Base-by-base conservation (phyloP, 2,888 invertebrate species). In the Lottia gigantea region DNA sequence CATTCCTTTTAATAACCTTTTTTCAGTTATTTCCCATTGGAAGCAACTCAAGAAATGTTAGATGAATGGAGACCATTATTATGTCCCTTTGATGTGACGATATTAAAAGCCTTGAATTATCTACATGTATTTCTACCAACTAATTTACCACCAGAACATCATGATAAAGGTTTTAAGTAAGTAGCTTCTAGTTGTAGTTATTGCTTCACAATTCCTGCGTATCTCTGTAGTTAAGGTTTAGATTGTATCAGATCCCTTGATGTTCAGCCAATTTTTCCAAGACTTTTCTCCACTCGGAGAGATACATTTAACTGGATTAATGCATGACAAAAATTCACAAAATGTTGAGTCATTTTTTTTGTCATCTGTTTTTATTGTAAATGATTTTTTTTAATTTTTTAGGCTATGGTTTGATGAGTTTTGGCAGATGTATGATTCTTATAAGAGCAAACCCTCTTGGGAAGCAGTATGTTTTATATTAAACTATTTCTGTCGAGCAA, bases 11-110 rank as follows among this genome's bases (percentile, higher is more conserved):
- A 1, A 40, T 40, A 40, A 2, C 31, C 31, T 40, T 8, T 40
- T 64, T 68, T 6, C 72, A 87, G 87, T 14, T 89, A 87, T 74
- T 89, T 89, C 73, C 79, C 87, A 16, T 73, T 81, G 26, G 91
- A 90, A 47, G 93, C 95, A 0, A 95, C 95, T 0, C 92, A 92
- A 88, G 96, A 97, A 89, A 95, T 97, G 83, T 89, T 97, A 68
- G 94, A 93, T 70, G 94, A 95, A 88, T 91, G 94, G 85, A 91
- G 94, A 68, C 96, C 96, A 0, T 91, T 91, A 79, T 89, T 97
- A 68, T 94, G 93, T 83, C 95, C 95, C 0, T 93, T 94, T 90
- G 90, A 90, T 72, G 91, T 83, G 67, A 83, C 84, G 3, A 83
- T 88, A 72, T 78, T 83, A 26, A 81, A 83, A 66, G 88, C 82